Conservation (phyloP, 2,113 vertebrate species). For the Nannospalax galili region DNA sequence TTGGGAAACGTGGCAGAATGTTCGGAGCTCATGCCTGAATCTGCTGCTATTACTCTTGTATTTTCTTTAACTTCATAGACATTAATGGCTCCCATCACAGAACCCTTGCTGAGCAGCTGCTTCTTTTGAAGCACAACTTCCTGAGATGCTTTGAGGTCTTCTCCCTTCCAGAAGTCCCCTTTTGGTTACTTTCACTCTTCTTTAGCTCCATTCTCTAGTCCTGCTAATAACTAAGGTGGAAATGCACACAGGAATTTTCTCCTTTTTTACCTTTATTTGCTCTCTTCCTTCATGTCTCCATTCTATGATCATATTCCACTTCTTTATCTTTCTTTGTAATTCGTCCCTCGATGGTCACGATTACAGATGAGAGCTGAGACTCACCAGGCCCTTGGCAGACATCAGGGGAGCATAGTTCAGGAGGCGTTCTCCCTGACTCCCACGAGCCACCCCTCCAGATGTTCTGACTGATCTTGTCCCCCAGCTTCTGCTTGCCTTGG, state of each 20-base stretch:
- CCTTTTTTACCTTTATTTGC: not conserved
- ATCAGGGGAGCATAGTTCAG: not conserved
- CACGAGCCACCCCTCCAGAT: conserved; percentile 37
- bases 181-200: not conserved
- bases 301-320: not conserved
- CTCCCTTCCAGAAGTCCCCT: not conserved
- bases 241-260: not conserved
- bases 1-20: conserved; percentile 33
- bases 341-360: conserved; percentile 18
- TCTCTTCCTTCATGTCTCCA: not conserved
- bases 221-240: not conserved
- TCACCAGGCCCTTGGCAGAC: conserved; percentile 58
- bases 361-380: conserved; percentile 53
- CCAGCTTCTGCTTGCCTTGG: not conserved
- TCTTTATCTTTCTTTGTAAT: conserved; percentile 31
- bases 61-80: conserved; percentile 43
- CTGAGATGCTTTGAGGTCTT: not conserved
- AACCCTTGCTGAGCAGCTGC: not conserved
- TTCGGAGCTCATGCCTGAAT: not conserved
- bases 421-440: conserved; percentile 24
- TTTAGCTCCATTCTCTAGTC: not conserved
- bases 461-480: not conserved
- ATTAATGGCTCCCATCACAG: conserved; percentile 38
- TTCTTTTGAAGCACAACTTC: conserved; percentile 58
- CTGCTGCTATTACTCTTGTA: conserved; percentile 56